Conservation (phyloP, 1,140 invertebrate species). For the Halictus rubicundus region DNA sequence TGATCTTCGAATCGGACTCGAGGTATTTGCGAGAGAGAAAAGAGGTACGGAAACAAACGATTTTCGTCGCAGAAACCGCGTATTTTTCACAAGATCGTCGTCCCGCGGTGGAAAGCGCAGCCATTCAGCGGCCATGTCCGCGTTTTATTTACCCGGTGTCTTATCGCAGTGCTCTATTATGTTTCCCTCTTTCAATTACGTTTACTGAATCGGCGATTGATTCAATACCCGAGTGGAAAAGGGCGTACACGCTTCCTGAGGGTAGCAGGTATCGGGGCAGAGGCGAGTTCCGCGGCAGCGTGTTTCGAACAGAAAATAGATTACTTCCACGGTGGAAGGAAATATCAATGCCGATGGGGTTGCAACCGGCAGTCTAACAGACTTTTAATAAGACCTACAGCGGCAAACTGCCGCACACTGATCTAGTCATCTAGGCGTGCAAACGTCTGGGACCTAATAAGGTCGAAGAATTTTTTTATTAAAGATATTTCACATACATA, state of each 20-base stretch:
- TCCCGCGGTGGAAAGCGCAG: background rate
- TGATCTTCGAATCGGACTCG: too few relatives aligned
- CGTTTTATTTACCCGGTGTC: background rate
- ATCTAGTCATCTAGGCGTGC: too few relatives aligned
- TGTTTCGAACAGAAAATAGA: background rate
- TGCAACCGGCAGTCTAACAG: background rate
- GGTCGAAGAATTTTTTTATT: background rate
- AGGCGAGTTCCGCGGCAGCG: background rate
- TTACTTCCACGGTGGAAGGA: background rate
- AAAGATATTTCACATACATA: too few relatives aligned
- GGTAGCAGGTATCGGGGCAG: background rate
- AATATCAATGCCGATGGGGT: background rate
- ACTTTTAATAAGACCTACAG: background rate
- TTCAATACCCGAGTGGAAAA: background rate
- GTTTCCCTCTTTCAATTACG: background rate
- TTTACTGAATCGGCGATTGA: conserved; percentile 3
- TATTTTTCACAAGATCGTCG: background rate
- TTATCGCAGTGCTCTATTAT: background rate
- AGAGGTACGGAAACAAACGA: background rate
- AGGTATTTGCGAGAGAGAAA: too few relatives aligned
- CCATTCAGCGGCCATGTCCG: background rate
- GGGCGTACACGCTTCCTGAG: too few relatives aligned
- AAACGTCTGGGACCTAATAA: too few relatives aligned
- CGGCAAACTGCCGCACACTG: too few relatives aligned
- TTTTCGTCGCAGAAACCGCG: background rate